Evolutionary conservation across 2,888 invertebrate species (phyloP).

Genomic region (Rhimphoctona megacephalus): DNA sequence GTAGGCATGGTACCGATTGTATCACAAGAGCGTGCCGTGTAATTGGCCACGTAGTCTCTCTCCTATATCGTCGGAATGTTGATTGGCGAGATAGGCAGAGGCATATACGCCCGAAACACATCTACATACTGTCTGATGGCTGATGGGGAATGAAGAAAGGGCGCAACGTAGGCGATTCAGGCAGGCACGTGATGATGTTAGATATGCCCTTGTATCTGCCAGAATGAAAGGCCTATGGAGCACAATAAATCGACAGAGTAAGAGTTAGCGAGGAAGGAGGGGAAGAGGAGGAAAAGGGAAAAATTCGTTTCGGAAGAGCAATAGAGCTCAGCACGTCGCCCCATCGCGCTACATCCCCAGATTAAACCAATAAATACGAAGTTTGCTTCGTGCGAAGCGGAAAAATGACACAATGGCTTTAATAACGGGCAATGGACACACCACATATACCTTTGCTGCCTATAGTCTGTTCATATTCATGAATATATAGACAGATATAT

Average conservation of each 20-base stretch:
- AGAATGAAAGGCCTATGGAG: conserved; percentile 17
- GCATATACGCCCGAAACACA: conserved; percentile 37
- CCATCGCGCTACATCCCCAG: conserved; percentile 54
- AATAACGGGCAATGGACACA: conserved; percentile 68
- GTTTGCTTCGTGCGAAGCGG: conserved; percentile 67
- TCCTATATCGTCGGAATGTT: conserved; percentile 78
- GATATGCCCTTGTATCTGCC: conserved; percentile 3
- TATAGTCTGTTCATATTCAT: conserved; percentile 18
- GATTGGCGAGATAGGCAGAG: conserved; percentile 79
- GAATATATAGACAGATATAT: neutral
- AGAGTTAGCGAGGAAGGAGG: neutral
- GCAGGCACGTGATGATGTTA: neutral
- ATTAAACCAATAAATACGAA: conserved; percentile 77
- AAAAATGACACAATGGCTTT: conserved; percentile 68
- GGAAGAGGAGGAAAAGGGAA: neutral
- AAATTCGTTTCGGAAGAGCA: conserved; percentile 34
- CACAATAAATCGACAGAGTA: conserved; percentile 55
- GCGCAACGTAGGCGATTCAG: neutral
- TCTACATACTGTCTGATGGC: neutral
- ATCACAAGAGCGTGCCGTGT: conserved; percentile 76
- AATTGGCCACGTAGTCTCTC: conserved; percentile 77
- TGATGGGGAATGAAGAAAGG: neutral
- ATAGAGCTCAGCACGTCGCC: conserved; percentile 1
- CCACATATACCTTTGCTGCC: conserved; percentile 6
- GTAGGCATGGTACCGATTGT: conserved; percentile 77